Conservation (phyloP, 1,140 invertebrate species). For the Drosophila miranda region DNA sequence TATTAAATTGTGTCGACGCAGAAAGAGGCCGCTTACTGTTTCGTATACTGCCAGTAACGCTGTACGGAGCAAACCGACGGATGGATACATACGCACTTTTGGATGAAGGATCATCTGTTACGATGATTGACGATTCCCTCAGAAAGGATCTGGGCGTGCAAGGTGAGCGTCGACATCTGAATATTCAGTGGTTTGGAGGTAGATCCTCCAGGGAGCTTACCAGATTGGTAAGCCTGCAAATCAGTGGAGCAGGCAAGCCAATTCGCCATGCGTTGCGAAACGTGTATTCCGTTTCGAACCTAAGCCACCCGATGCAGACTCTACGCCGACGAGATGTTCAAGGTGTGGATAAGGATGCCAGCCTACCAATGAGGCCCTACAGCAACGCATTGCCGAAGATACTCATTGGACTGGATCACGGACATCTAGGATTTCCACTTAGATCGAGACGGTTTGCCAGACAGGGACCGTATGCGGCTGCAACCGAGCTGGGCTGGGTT, state of each 20-base stretch:
- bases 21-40: no score
- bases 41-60: no score
- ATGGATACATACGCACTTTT: no score
- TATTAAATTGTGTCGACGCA: no score
- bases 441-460: background rate
- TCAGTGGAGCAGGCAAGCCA: slow-evolving; percentile 3
- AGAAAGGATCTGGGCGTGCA: slow-evolving; percentile 1
- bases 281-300: slow-evolving; percentile 1
- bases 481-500: slow-evolving; percentile 2
- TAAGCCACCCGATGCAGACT: slow-evolving; percentile 25
- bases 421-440: slow-evolving; percentile 4
- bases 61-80: no score
- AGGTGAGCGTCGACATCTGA: slow-evolving; percentile 10
- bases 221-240: slow-evolving; percentile 6
- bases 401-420: background rate
- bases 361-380: no score
- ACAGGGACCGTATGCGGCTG: background rate
- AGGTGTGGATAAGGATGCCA: background rate
- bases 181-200: slow-evolving; percentile 14
- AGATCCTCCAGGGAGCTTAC: background rate
- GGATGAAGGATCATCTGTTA: slow-evolving; percentile 2
- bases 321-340: slow-evolving; percentile 1
- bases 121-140: slow-evolving; percentile 8
- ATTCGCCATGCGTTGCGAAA: slow-evolving; percentile 1
- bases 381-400: no score